These are phyloP conservation scores for Pheosia gnoma DNA, from an alignment of 2,888 invertebrate species.

Conservation along the genomic window DNA sequence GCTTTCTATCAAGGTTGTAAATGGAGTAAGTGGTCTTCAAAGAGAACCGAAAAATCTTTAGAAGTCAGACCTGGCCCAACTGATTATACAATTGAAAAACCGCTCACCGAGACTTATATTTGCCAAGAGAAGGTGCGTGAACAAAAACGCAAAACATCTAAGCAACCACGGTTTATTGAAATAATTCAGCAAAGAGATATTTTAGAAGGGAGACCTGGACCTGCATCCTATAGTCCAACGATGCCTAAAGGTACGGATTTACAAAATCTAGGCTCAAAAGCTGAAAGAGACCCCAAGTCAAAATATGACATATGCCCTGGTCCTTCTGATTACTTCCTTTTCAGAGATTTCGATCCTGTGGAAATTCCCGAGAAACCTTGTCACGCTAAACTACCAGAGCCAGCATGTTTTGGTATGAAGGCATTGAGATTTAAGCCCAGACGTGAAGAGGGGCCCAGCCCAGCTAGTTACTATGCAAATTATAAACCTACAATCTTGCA, in stretches of 20 bases:
- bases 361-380: conserved; percentile 41
- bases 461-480: conserved; percentile 55
- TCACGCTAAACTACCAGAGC: conserved; percentile 52
- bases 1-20: conserved; percentile 71
- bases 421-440: conserved; percentile 55
- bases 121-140: conserved; percentile 63
- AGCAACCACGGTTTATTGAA: conserved; percentile 68
- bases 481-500: conserved; percentile 42
- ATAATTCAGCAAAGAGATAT: conserved; percentile 59
- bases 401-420: conserved; percentile 63
- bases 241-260: conserved; percentile 49
- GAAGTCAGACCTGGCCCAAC: conserved; percentile 63
- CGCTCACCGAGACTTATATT: conserved; percentile 40
- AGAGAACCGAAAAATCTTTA: conserved; percentile 33
- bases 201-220: conserved; percentile 61
- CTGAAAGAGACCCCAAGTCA: conserved; percentile 47
- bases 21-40: conserved; percentile 68
- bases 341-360: conserved; percentile 61
- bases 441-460: conserved; percentile 58
- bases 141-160: conserved; percentile 57
- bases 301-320: conserved; percentile 52
- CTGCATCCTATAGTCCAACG: conserved; percentile 59
- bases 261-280: conserved; percentile 54
- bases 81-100: conserved; percentile 51
- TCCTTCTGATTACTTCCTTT: conserved; percentile 60